Percentiles rank a stretch among this genome's conserved stretches.
phyloP scores from a whole-genome alignment of 1,140 invertebrate genomes.

The Cyclina sinensis region DNA sequence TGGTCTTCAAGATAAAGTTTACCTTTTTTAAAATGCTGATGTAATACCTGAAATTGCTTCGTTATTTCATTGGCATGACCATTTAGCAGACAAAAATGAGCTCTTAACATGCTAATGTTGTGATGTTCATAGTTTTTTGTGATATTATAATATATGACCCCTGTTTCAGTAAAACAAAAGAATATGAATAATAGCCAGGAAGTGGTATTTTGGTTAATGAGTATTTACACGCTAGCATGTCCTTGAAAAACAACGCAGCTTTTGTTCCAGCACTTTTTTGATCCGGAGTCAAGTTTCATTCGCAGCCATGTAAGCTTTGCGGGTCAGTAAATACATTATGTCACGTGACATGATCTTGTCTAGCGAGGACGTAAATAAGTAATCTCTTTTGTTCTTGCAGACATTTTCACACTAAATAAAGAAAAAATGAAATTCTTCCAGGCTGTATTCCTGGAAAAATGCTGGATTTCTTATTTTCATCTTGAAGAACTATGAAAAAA shows the following conservation, averaged over 20 bases:
- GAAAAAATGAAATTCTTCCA: neutral
- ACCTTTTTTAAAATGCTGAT: neutral
- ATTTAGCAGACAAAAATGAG: neutral
- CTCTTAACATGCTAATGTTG: neutral
- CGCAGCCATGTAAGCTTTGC: neutral
- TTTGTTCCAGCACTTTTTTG: constrained; percentile 33
- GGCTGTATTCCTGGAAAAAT: constrained; percentile 2
- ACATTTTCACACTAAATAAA: too few species aligned
- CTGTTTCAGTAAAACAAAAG: constrained; percentile 11
- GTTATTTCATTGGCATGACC: too few species aligned
- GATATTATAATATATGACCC: constrained; percentile 8
- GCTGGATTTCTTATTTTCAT: neutral
- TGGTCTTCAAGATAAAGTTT: too few species aligned
- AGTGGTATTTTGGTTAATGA: constrained; percentile 7
- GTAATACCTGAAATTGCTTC: neutral
- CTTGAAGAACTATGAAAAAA: too few species aligned
- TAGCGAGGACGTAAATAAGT: neutral
- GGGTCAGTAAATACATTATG: constrained; percentile 2
- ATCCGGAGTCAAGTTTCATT: constrained; percentile 7
- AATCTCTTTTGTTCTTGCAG: neutral
- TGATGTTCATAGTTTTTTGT: neutral
- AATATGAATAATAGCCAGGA: constrained; percentile 26
- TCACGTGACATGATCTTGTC: neutral
- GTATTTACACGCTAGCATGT: constrained; percentile 23
- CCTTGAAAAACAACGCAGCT: neutral